Conservation (phyloP, 2,888 invertebrate species). For the Ischnura elegans region DNA sequence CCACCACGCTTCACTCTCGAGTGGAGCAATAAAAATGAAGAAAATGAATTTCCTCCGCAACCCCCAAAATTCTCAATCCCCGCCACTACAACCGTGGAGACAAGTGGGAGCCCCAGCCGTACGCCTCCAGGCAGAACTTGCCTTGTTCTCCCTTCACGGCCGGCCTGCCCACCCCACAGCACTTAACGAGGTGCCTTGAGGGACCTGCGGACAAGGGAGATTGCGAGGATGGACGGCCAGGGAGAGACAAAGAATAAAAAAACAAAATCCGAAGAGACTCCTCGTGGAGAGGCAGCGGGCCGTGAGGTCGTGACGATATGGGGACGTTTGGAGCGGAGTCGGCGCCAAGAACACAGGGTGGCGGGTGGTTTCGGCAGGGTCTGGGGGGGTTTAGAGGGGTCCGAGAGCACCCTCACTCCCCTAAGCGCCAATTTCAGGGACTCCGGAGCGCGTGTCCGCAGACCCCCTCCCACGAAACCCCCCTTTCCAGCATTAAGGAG, state of each 20-base stretch:
- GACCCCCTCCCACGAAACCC: not conserved
- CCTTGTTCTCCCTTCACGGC: no score
- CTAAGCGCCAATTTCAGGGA: constrained; percentile 53
- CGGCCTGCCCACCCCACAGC: no score
- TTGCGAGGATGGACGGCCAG: not conserved
- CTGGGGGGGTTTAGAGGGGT: not conserved
- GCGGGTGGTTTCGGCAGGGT: no score
- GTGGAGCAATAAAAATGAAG: no score
- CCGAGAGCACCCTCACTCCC: constrained; percentile 17
- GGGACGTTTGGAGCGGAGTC: not conserved
- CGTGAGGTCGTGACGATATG: constrained; percentile 47
- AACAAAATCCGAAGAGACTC: not conserved
- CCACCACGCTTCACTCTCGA: no score
- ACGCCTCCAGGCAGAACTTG: no score
- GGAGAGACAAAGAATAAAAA: not conserved
- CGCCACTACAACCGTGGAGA: no score
- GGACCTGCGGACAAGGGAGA: not conserved
- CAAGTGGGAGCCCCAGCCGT: no score
- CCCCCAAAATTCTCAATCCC: no score
- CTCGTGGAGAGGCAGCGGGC: not conserved
- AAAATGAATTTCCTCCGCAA: no score
- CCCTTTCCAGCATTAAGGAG: not conserved
- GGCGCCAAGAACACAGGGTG: not conserved
- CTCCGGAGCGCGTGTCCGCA: constrained; percentile 55
- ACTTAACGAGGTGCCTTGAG: no score